phyloP scores from a whole-genome alignment of 1,140 invertebrate species.

The Pseudomyrmex sp. region DNA sequence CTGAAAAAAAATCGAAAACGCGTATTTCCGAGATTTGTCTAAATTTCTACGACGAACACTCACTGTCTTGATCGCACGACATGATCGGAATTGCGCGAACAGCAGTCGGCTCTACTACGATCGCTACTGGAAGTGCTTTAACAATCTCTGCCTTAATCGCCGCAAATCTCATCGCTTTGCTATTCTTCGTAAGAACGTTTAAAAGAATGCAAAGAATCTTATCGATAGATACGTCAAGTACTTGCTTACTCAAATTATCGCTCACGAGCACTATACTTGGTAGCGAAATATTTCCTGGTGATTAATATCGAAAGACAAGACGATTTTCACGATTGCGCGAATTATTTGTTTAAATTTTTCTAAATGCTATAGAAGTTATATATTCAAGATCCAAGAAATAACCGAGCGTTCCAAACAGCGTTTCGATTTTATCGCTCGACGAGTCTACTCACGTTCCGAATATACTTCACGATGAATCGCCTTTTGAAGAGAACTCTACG shows the following conservation, averaged over 20 bases:
- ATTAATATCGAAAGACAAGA: too few species aligned
- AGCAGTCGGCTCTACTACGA: background rate
- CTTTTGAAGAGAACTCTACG: background rate
- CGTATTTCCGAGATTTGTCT: too few species aligned
- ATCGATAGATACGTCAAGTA: constrained; percentile 27
- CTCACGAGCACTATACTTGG: background rate
- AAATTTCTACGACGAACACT: background rate
- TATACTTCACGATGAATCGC: background rate
- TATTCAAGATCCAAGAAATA: background rate
- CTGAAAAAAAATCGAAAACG: constrained; percentile 20
- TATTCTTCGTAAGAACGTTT: background rate
- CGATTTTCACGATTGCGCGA: background rate
- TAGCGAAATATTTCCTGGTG: too few species aligned
- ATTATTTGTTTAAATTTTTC: background rate
- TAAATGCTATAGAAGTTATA: background rate
- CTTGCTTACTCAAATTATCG: background rate
- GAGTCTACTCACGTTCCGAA: background rate
- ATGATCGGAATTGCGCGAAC: constrained; percentile 13
- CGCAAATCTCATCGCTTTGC: background rate
- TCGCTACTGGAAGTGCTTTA: constrained; percentile 48
- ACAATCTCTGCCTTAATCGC: constrained; percentile 17
- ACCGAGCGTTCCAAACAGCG: background rate
- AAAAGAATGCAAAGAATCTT: constrained; percentile 35
- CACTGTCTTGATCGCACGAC: constrained; percentile 12
- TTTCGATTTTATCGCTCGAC: background rate